A percentile compares a stretch with the other conserved stretches of the same genome.
Conservation (phyloP, 2,113 vertebrate species). For the Chlamydotis undulata region DNA sequence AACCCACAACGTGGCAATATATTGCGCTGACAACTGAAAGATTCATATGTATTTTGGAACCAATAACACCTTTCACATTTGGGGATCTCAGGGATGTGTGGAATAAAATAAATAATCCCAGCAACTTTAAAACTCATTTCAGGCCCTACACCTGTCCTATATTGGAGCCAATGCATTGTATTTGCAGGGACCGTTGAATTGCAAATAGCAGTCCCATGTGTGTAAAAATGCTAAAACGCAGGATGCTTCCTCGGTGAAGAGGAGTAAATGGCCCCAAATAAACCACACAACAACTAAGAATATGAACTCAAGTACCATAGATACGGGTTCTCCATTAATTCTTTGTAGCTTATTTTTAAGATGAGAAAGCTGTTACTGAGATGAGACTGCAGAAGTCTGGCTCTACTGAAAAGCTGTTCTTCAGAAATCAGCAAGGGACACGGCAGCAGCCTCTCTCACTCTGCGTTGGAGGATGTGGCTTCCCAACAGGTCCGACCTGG, state of each 20-base stretch:
- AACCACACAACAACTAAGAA: background rate
- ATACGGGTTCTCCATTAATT: background rate
- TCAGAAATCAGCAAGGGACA: background rate
- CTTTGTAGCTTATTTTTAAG: background rate
- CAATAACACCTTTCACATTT: background rate
- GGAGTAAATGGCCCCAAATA: background rate
- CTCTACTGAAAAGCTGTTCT: background rate
- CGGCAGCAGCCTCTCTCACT: background rate
- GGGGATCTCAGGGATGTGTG: background rate
- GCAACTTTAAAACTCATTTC: background rate
- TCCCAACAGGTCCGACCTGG: background rate
- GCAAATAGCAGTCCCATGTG: background rate
- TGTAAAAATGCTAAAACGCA: background rate
- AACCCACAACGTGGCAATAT: background rate
- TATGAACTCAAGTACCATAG: background rate
- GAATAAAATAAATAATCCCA: constrained; percentile 1
- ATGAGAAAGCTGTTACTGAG: background rate
- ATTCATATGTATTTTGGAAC: background rate
- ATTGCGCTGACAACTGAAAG: background rate
- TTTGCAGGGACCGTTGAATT: background rate
- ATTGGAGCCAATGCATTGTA: background rate
- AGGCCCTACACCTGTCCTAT: background rate
- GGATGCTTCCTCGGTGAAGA: background rate
- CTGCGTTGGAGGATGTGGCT: background rate
- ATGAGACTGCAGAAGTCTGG: background rate